Base-by-base conservation (phyloP, 2,888 invertebrate species). In the Apotomis betuletana region DNA sequence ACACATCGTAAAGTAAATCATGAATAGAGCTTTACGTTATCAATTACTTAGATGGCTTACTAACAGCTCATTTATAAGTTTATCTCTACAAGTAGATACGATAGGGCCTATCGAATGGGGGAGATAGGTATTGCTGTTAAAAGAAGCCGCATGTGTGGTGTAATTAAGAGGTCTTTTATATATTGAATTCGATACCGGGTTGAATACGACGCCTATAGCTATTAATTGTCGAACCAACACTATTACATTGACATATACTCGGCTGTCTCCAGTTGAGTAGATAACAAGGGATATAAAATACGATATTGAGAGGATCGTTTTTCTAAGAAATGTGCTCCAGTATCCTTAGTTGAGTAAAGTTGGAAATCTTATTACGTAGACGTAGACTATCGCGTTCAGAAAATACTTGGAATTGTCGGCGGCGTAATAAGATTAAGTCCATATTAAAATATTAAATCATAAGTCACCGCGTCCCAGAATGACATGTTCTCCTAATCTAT, bases 1-100 rank as follows among this genome's bases (percentile, higher is more conserved):
- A 80, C 76, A 82, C 77, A 80, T 78, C 78, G 81, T 78, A 78
- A 78, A 77, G 72, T 78, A 75, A 75, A 76, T 79, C 75, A 78
- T 74, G 76, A 73, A 76, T 70, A 54, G 74, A 74, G 74, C 68
- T 75, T 77, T 70, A 75, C 79, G 78, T 76, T 79, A 79, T 80
- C 78, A 74, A 81, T 83, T 79, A 77, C 80, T 79, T 78, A 75
- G 68, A 71, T 74, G 75, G 70, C 59, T 58, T 69, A 59, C 58
- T 75, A 71, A 73, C 69, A 75, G 63, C 71, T 74, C 55, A 72
- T 67, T 72, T 72, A 72, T 68, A 63, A 52, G 67, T 72, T 72
- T 72, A 72, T 72, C 72, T 63, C 52, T 52, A 38, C 44, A 46
- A 57, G 54, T 58, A 58, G 63, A 68, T 67, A 58, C 68, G 58